These are phyloP conservation scores for Parauchenoglanis ngamensis DNA, from an alignment of 2,797 vertebrate species.

Conservation along the genomic window DNA sequence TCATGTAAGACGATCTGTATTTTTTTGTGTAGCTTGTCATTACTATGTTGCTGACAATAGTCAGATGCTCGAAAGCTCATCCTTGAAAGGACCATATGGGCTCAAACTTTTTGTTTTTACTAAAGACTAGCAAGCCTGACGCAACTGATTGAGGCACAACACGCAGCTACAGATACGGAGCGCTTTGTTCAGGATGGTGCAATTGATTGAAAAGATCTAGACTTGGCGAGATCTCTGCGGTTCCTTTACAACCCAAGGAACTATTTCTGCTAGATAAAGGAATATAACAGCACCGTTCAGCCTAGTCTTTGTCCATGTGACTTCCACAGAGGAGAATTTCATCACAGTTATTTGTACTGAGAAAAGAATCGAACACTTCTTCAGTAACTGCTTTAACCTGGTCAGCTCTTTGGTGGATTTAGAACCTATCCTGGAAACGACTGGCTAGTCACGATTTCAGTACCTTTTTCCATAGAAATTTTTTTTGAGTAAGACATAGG, in stretches of 20 bases:
- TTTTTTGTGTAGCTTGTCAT: slow-evolving; percentile 5
- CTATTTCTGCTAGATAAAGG: background rate
- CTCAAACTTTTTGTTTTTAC: background rate
- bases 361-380: background rate
- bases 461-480: background rate
- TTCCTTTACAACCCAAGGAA: background rate
- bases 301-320: background rate
- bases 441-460: background rate
- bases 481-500: background rate
- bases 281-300: background rate
- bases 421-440: background rate
- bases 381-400: background rate
- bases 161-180: background rate
- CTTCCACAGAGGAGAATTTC: background rate
- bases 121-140: background rate
- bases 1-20: background rate
- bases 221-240: background rate
- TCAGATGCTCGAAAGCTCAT: slow-evolving; percentile 12
- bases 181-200: background rate
- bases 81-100: slow-evolving; percentile 32
- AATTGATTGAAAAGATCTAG: background rate
- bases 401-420: background rate
- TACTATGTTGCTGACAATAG: slow-evolving; percentile 16
- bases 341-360: background rate
- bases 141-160: background rate